These are phyloP conservation scores for Halcyon senegalensis DNA, from an alignment of 2,113 vertebrate genomes.

Conservation along the genomic window DNA sequence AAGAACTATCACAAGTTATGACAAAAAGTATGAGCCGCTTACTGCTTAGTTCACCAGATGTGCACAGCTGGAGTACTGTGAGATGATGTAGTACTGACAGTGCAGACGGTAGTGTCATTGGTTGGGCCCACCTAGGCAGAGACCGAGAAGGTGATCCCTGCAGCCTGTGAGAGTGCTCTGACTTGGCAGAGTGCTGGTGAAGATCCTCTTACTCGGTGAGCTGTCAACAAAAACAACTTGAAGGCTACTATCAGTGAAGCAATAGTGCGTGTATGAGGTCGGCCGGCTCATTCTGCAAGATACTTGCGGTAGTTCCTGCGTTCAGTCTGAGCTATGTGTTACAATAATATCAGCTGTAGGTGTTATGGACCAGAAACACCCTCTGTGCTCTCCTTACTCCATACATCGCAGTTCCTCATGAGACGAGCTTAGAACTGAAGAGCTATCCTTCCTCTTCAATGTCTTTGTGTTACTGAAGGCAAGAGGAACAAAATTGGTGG, in stretches of 20 bases:
- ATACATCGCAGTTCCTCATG: neutral
- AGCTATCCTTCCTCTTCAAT: neutral
- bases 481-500: neutral
- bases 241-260: neutral
- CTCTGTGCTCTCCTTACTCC: neutral
- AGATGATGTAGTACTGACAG: fast-evolving
- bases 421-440: neutral
- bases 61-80: fast-evolving
- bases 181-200: neutral
- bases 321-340: neutral
- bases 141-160: neutral
- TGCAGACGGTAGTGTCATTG: neutral
- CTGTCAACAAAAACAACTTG: neutral
- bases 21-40: fast-evolving
- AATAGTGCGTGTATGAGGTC: neutral
- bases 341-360: neutral
- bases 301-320: neutral
- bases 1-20: neutral
- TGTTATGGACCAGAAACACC: neutral
- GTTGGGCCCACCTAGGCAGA: neutral
- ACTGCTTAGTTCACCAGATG: fast-evolving
- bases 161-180: neutral
- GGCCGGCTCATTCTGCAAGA: neutral
- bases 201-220: neutral
- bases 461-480: neutral